A percentile compares a stretch with the other conserved stretches of the same genome.
Conservation (phyloP, 2,888 invertebrate species). For the Itoplectis maculator region DNA sequence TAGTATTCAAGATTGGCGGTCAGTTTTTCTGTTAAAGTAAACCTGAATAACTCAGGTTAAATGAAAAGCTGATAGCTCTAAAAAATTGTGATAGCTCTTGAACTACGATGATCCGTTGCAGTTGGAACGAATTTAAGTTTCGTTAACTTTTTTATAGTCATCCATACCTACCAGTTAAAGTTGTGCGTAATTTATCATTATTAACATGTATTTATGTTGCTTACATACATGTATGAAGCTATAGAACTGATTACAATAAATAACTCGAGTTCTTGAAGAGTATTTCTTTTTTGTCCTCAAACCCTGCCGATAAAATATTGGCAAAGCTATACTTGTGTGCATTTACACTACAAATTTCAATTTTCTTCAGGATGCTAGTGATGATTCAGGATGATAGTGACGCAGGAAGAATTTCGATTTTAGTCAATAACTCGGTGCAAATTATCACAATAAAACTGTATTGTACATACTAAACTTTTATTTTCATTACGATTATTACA, state of each 20-base stretch:
- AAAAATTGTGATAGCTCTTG: constrained; percentile 12
- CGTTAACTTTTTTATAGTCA: neutral
- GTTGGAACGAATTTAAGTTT: neutral
- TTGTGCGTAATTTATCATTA: neutral
- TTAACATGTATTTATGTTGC: neutral
- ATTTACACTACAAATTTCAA: too few species aligned
- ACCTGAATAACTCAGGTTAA: neutral
- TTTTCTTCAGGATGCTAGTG: neutral
- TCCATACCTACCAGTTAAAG: neutral
- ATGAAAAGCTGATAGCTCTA: too few species aligned
- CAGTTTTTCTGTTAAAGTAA: neutral
- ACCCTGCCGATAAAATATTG: neutral
- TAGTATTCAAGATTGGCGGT: neutral
- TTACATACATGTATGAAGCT: constrained; percentile 4
- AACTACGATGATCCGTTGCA: neutral
- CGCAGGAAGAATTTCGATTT: neutral
- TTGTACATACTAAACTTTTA: constrained; percentile 17
- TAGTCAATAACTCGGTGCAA: neutral
- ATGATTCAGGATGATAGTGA: neutral
- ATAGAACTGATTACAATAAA: neutral
- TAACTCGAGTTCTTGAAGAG: neutral
- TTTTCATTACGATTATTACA: constrained; percentile 16
- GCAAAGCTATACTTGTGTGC: too few species aligned
- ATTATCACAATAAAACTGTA: neutral
- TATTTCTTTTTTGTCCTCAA: neutral